phyloP scores from a whole-genome alignment of 1,140 invertebrate genomes.

The Centruroides vittatus region DNA sequence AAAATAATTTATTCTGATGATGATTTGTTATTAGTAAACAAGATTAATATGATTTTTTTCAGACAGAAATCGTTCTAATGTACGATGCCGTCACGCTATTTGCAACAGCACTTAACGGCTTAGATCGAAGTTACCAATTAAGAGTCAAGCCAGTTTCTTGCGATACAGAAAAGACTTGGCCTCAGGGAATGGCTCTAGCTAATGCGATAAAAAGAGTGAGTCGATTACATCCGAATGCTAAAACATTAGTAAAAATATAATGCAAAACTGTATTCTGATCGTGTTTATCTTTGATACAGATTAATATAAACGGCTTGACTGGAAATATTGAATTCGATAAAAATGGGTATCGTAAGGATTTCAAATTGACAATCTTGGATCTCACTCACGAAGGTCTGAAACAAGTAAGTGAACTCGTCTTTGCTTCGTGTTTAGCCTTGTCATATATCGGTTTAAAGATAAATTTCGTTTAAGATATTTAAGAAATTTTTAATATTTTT shows the following conservation, averaged over 20 bases:
- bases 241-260: too few species aligned
- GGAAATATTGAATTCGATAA: conserved; percentile 88
- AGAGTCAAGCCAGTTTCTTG: conserved; percentile 70
- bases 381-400: conserved; percentile 42
- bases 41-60: conserved; percentile 22
- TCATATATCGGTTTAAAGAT: too few species aligned
- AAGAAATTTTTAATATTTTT: too few species aligned
- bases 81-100: conserved; percentile 32
- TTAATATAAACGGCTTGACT: conserved; percentile 81
- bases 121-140: conserved; percentile 33
- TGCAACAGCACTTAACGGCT: conserved; percentile 26
- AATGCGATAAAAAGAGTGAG: conserved; percentile 95
- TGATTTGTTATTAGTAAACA: too few species aligned
- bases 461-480: too few species aligned
- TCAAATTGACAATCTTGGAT: conserved; percentile 77
- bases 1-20: too few species aligned
- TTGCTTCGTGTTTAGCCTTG: too few species aligned
- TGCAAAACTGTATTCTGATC: too few species aligned
- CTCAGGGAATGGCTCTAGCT: conserved; percentile 80
- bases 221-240: conserved; percentile 16
- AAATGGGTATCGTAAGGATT: conserved; percentile 79
- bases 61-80: conserved; percentile 43
- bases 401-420: conserved; percentile 16
- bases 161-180: conserved; percentile 74
- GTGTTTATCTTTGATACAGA: conserved; percentile 37